Conservation (phyloP, 2,797 vertebrate species). For the Pterois miles region DNA sequence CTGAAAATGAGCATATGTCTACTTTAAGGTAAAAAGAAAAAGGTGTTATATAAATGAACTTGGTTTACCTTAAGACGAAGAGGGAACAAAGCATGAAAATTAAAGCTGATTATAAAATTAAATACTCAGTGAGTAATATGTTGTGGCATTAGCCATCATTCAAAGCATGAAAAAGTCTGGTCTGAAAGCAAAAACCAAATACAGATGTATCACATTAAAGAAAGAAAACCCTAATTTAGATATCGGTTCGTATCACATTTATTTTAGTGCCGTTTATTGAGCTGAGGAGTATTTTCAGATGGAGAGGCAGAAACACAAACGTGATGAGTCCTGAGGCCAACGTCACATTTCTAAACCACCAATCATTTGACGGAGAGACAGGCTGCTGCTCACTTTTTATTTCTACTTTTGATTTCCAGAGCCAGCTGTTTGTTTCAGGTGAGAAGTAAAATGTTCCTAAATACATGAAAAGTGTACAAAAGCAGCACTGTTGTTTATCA, state of each 20-base stretch:
- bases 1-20: too few relatives aligned
- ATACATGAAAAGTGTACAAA: neutral
- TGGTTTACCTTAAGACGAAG: neutral
- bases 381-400: neutral
- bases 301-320: slow-evolving; percentile 7
- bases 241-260: neutral
- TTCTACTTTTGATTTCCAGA: neutral
- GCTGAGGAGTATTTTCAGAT: neutral
- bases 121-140: neutral
- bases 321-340: neutral
- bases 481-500: neutral
- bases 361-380: neutral
- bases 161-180: neutral
- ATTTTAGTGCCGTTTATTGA: slow-evolving; percentile 18
- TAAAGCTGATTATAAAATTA: neutral
- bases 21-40: neutral
- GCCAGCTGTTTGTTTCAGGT: neutral
- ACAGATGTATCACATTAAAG: neutral
- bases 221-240: neutral
- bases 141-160: neutral
- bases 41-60: neutral
- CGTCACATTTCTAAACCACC: neutral
- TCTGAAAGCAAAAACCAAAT: neutral
- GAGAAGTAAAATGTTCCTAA: neutral
- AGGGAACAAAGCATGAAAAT: too few relatives aligned